phyloP scores from a whole-genome alignment of 2,888 invertebrate species.

The Trachelus stipa region DNA sequence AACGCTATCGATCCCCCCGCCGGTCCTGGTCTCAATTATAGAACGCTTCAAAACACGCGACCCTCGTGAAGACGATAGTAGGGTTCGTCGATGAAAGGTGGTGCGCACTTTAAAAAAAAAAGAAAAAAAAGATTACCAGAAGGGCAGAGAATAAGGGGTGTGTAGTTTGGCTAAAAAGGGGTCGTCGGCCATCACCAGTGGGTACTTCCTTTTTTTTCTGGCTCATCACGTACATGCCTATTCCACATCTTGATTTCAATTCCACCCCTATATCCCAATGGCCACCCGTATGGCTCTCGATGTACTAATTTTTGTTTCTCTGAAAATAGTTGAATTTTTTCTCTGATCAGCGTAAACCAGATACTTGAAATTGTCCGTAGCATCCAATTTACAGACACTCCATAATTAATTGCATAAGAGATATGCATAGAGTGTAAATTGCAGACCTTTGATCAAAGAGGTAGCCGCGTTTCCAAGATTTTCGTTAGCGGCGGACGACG shows the following conservation, averaged over 20 bases:
- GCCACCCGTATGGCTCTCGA: not conserved
- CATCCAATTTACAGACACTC: not conserved
- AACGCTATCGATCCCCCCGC: conserved; percentile 52
- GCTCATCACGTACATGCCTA: not conserved
- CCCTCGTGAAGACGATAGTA: conserved; percentile 41
- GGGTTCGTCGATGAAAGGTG: conserved; percentile 36
- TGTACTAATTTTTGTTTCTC: not conserved
- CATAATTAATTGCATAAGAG: not conserved
- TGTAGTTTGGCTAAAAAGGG: not conserved
- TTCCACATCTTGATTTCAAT: not conserved
- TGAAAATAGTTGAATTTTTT: not conserved
- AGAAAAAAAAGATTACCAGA: conserved; percentile 20
- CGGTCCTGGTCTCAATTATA: conserved; percentile 57
- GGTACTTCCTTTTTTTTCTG: not conserved
- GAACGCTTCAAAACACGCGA: conserved; percentile 58
- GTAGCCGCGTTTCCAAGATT: not conserved
- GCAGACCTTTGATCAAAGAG: not conserved
- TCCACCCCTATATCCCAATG: not conserved
- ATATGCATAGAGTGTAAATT: not conserved
- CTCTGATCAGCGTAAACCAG: not conserved
- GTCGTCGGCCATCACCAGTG: conserved; percentile 13
- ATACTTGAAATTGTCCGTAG: not conserved
- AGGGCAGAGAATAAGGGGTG: not conserved
- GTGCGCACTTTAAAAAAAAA: conserved; percentile 18
- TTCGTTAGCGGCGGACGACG: not conserved